Evolutionary conservation across 2,888 invertebrate genomes (phyloP), one percentile per base, ranked within the genome.

Genomic region (Lampropteryx suffumata): DNA sequence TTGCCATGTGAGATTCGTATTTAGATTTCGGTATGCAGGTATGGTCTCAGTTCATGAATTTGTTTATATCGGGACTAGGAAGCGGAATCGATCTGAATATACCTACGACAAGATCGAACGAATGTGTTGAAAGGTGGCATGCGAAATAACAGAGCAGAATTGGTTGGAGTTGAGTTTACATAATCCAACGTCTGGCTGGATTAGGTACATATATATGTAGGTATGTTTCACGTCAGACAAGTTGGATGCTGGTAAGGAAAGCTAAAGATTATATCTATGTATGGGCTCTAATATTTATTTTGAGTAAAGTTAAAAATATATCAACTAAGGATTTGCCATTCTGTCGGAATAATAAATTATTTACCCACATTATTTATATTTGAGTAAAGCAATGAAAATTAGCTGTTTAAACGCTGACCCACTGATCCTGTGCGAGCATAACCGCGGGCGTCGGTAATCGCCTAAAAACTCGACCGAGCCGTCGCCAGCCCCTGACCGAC

Each of bases 391-490:
- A 32, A 32, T 40, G 8, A 30, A 40, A 43, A 14, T 9, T 24
- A 30, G 24, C 28, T 55, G 37, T 50, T 24, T 54, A 54, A 57
- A 47, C 43, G 54, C 58, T 73, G 70, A 69, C 71, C 71, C 64
- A 72, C 62, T 71, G 70, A 65, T 67, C 65, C 62, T 67, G 55
- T 64, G 64, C 54, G 61, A 61, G 63, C 58, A 62, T 48, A 59
- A 59, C 56, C 57, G 61, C 61, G 52, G 58, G 59, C 65, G 64
- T 68, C 59, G 67, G 63, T 72, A 72, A 71, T 68, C 68, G 73
- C 71, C 65, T 74, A 79, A 79, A 79, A 76, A 79, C 68, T 67
- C 68, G 68, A 73, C 73, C 69, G 65, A 65, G 59, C 59, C 59
- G 57, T 61, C 62, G 66, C 60, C 68, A 66, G 65, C 68, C 73